Evolutionary conservation across 2,888 invertebrate species (phyloP).

Genomic region (Cheiracanthium punctorium): DNA sequence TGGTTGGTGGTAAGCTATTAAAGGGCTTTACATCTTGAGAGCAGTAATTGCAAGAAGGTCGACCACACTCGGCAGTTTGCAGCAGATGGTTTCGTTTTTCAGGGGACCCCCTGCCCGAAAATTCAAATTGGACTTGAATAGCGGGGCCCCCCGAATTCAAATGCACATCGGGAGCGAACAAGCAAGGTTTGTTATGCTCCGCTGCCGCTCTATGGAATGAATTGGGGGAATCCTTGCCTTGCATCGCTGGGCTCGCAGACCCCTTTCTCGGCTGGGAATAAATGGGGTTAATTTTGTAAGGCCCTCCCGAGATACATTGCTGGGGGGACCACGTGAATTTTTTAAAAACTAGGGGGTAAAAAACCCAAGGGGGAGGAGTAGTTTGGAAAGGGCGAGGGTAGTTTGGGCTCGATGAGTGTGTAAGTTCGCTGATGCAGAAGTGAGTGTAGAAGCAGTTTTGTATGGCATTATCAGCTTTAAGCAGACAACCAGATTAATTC

Average conservation of each 20-base stretch:
- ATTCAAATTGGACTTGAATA: slow-evolving; percentile 65
- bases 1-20: background rate
- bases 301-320: slow-evolving; percentile 11
- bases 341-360: background rate
- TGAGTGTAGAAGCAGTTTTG: background rate
- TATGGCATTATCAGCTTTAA: background rate
- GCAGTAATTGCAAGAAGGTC: background rate
- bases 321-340: slow-evolving; percentile 1
- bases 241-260: slow-evolving; percentile 35
- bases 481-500: background rate
- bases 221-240: slow-evolving; percentile 13
- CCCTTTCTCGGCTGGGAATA: slow-evolving; percentile 50
- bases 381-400: background rate
- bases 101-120: slow-evolving; percentile 30
- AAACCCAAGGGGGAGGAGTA: background rate
- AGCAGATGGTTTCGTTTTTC: slow-evolving; percentile 47
- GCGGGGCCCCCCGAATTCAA: slow-evolving; percentile 29
- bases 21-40: background rate
- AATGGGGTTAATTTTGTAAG: slow-evolving; percentile 68
- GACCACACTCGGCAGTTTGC: background rate
- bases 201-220: background rate
- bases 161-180: slow-evolving; percentile 24
- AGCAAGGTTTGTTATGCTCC: slow-evolving; percentile 8
- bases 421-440: background rate
- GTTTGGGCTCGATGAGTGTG: background rate